phyloP scores from a whole-genome alignment of 2,888 invertebrate genomes.

The Polydrusus tereticollis region DNA sequence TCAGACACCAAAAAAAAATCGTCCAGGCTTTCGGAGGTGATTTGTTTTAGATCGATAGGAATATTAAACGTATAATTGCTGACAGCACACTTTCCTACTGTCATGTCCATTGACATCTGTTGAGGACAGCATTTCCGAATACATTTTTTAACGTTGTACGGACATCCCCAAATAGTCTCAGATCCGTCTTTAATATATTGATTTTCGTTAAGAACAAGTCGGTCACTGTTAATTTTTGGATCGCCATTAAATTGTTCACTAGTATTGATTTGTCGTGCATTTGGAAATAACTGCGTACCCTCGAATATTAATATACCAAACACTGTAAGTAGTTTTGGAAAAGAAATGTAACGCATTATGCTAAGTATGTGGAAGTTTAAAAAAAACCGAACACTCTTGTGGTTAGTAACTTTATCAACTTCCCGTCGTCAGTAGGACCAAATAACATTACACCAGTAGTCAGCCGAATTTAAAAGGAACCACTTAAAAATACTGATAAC shows the following conservation, averaged over 20 bases:
- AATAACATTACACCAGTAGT: too few relatives aligned
- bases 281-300: background rate
- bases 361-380: background rate
- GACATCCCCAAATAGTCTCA: constrained; percentile 4
- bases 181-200: background rate
- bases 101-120: background rate
- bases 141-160: background rate
- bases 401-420: background rate
- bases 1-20: background rate
- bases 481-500: too few relatives aligned
- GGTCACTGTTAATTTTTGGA: background rate
- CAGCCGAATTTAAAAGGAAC: too few relatives aligned
- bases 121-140: constrained; percentile 14
- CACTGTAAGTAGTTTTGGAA: background rate
- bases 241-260: background rate
- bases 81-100: background rate
- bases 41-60: background rate
- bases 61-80: background rate
- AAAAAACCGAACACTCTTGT: background rate
- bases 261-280: background rate
- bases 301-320: background rate
- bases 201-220: background rate
- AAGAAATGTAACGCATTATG: background rate
- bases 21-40: background rate
- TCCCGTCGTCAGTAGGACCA: too few relatives aligned